Base-by-base conservation (phyloP, 2,797 vertebrate genomes). In the Kryptopterus vitreolus region DNA sequence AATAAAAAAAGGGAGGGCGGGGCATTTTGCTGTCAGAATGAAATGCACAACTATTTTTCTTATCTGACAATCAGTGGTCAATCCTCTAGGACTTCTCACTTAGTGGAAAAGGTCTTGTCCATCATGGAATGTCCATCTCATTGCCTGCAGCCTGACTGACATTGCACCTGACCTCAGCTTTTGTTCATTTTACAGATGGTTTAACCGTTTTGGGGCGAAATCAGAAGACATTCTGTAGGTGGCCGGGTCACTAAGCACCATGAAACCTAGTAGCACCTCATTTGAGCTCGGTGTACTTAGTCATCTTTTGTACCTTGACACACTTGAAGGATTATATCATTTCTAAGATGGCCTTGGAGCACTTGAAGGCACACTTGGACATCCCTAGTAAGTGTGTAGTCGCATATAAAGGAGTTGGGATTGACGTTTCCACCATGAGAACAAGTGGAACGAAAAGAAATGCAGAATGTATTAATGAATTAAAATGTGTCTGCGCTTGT, bases 91-190 rank as follows among this genome's bases (percentile, higher is more conserved):
- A 59, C 72, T 46, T 59, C 16, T 20, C n/a, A 59, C 46, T 26
- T 24, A 29, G n/a, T 75, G 24, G 72, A 59, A 75, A 73, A 75
- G 24, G 55, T 29, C 55, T 75, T 46, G 33, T 57, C 52, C 22
- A 16, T 72, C 29, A 50, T 18, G 20, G 24, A 29, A 15, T 70
- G 48, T 53, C 29, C 52, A 72, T 53, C 18, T 43, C n/a, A 46
- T 59, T 46, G n/a, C n/a, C 16, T 46, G 72, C 35, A 29, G 35
- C 24, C 16, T 29, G 55, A 46, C 15, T 74, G 72, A 55, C 35
- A 72, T 55, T 55, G 70, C 18, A 59, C 53, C 53, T 38, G 13
- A 57, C 13, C 69, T 18, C 13, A 58, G 53, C 22, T 55, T 29
- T 74, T n/a, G n/a, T n/a, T 74, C 24, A 74, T 59, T 16, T 26